phyloP scores from a whole-genome alignment of 2,888 invertebrate species.

The Drosophila anomalata region DNA sequence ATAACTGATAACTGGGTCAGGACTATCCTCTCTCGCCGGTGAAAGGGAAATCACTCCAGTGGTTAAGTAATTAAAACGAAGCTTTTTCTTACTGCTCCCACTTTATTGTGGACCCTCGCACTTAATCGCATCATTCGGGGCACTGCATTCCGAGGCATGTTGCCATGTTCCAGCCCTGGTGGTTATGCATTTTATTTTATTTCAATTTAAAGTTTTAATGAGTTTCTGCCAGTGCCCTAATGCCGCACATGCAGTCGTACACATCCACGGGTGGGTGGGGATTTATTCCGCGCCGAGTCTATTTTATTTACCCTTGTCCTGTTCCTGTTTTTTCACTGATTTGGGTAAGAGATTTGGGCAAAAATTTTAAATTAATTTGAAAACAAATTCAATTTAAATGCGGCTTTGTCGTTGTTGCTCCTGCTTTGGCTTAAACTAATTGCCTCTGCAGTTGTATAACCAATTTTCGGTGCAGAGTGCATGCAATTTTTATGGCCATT shows the following conservation, averaged over 20 bases:
- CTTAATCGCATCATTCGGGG: not conserved
- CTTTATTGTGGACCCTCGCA: not conserved
- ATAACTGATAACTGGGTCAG: constrained; percentile 44
- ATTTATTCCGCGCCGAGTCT: constrained; percentile 49
- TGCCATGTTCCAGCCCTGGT: constrained; percentile 1
- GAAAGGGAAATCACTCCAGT: constrained; percentile 6
- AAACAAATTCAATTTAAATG: constrained; percentile 61
- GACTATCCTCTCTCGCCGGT: constrained; percentile 11
- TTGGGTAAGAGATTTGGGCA: constrained; percentile 48
- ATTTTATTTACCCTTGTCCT: constrained; percentile 49
- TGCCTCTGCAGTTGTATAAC: constrained; percentile 21
- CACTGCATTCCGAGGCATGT: not conserved
- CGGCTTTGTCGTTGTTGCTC: constrained; percentile 36
- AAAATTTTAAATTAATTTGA: constrained; percentile 57
- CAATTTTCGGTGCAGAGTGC: constrained; percentile 23
- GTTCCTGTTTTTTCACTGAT: not conserved
- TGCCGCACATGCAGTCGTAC: constrained; percentile 43
- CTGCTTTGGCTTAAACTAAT: constrained; percentile 34
- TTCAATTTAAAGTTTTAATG: constrained; percentile 82
- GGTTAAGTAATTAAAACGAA: not conserved
- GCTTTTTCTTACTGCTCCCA: not conserved
- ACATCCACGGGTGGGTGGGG: constrained; percentile 35
- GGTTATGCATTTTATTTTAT: constrained; percentile 70
- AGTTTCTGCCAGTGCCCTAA: constrained; percentile 66
- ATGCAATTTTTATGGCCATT: constrained; percentile 25